phyloP scores from a whole-genome alignment of 1,140 invertebrate species.

The Homarus americanus region DNA sequence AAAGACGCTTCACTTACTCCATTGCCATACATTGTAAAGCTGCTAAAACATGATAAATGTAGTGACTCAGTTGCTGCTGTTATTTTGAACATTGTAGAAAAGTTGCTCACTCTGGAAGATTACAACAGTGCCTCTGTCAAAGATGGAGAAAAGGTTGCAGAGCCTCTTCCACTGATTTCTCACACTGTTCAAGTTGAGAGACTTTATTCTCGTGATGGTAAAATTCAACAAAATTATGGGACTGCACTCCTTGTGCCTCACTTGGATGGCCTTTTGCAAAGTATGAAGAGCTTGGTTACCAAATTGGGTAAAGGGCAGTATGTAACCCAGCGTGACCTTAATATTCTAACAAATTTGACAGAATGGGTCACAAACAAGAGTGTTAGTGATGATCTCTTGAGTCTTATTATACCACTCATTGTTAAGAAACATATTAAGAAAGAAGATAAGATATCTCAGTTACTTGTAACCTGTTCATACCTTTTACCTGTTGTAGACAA shows the following conservation, averaged over 20 bases:
- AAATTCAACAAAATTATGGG: constrained; percentile 83
- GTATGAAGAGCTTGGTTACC: constrained; percentile 83
- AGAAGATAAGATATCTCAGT: constrained; percentile 83
- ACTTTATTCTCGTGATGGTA: constrained; percentile 59
- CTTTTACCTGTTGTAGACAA: constrained; percentile 84
- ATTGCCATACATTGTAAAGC: constrained; percentile 84
- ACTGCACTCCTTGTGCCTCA: constrained; percentile 86
- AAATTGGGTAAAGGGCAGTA: constrained; percentile 81
- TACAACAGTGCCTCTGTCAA: constrained; percentile 78
- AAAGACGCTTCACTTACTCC: constrained; percentile 80
- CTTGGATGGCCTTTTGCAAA: constrained; percentile 85
- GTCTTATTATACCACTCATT: constrained; percentile 87
- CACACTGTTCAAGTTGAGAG: constrained; percentile 17
- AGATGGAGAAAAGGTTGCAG: constrained; percentile 73
- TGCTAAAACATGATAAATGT: constrained; percentile 85
- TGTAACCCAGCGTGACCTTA: constrained; percentile 85
- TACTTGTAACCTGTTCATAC: constrained; percentile 86
- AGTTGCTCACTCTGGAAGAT: constrained; percentile 84
- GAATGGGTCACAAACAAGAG: constrained; percentile 84
- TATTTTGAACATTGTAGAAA: constrained; percentile 89
- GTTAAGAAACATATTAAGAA: constrained; percentile 80
- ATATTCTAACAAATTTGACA: constrained; percentile 88
- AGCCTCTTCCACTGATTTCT: neutral
- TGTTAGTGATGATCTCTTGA: constrained; percentile 84
- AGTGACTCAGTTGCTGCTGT: constrained; percentile 83